Base-by-base conservation (phyloP, 1,140 invertebrate species). In the Asobara japonica region DNA sequence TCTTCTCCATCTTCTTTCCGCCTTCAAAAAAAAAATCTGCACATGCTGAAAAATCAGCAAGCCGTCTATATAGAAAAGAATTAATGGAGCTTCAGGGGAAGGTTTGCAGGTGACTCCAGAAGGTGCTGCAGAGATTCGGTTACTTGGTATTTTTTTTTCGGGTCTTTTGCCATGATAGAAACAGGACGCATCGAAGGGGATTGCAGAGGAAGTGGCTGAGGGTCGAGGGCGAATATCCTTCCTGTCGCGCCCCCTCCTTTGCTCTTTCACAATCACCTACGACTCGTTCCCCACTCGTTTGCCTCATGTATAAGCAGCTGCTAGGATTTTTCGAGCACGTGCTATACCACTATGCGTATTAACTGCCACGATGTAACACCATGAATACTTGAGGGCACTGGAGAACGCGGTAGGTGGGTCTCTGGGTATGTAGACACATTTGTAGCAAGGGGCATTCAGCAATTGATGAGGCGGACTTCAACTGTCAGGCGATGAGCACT, bases 251-350 rank as follows among this genome's bases (percentile, higher is more conserved):
- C 65, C 66, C 25, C 73, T 2, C 56, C 8, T 30, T 41, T 29
- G 2, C 72, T 45, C 61, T 51, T 76, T 36, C 33, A 25, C 20
- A 41, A 51, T 67, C 27, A 16, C 20, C 29, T 41, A 48, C 65
- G 45, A 27, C 25, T 51, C 45, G n/a, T 27, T 48, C 41, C 13
- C 65, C n/a, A 36, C 27, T 1, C 29, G 22, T 30, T 64, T 22
- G 20, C 45, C 16, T 29, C 41, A 8, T 67, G 6, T 33, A 11
- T 20, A 48, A 69, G 73, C 78, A 79, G 78, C 78, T 78, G 79
- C 83, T 79, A 77, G 80, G 84, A 86, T 85, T 85, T 85, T 62
- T 62, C 18, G 78, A 84, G 84, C 84, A 83, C 83, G 83, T 85
- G 83, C 82, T 83, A 82, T 56, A 56, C 36, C 65, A 67, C 65